Evolutionary conservation across 2,888 invertebrate genomes (phyloP).

Genomic region (Podabrus alpinus): DNA sequence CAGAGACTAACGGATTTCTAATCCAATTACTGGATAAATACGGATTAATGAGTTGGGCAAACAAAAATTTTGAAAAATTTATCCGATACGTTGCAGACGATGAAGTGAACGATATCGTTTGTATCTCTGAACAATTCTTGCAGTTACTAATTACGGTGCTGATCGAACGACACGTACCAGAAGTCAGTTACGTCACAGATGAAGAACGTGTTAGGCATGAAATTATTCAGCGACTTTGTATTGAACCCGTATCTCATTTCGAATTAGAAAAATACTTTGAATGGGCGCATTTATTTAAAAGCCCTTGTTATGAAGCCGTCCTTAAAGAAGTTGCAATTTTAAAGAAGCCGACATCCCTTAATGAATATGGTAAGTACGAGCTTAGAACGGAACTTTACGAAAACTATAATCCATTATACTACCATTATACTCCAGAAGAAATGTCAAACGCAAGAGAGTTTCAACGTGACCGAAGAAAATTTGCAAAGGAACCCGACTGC

Average conservation of each 20-base stretch:
- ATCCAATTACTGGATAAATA: conserved; percentile 92
- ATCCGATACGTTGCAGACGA: conserved; percentile 76
- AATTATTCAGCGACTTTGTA: conserved; percentile 93
- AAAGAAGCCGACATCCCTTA: conserved; percentile 75
- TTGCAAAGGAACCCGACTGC: conserved; percentile 77
- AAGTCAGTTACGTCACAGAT: conserved; percentile 76
- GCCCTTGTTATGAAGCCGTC: conserved; percentile 84
- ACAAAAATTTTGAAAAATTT: conserved; percentile 66
- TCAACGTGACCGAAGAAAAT: conserved; percentile 82
- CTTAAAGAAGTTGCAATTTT: conserved; percentile 89
- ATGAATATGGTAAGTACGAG: conserved; percentile 86
- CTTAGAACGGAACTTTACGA: conserved; percentile 81
- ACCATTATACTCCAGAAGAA: conserved; percentile 94
- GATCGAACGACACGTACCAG: conserved; percentile 72
- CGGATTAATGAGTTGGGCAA: conserved; percentile 83
- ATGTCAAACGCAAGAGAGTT: conserved; percentile 89
- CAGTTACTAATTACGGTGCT: conserved; percentile 81
- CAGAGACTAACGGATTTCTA: conserved; percentile 90
- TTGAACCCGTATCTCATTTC: conserved; percentile 93
- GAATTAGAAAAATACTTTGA: conserved; percentile 88
- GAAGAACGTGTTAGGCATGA: conserved; percentile 91
- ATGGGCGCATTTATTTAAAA: conserved; percentile 81
- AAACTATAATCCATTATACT: conserved; percentile 95
- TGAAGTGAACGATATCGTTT: conserved; percentile 85
- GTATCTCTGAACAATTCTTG: conserved; percentile 90